A percentile compares a stretch with the other conserved stretches of the same genome.
These are phyloP conservation scores for Corvus hawaiiensis DNA, from an alignment of 2,113 vertebrate species.

Conservation along the genomic window DNA sequence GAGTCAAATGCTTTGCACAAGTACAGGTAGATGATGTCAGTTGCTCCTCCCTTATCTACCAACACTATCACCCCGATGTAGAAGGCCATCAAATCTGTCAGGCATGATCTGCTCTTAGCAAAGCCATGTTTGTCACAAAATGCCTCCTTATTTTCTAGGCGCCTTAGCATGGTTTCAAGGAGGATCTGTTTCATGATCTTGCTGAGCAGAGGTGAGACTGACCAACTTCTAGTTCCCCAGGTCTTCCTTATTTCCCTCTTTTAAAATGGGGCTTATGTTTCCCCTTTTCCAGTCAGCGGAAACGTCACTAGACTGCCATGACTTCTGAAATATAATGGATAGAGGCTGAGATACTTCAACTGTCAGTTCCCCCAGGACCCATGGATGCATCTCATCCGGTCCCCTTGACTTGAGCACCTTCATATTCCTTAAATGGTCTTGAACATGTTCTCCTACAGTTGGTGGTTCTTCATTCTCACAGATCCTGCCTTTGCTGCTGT, in stretches of 20 bases:
- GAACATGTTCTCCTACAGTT: not conserved
- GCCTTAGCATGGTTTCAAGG: not conserved
- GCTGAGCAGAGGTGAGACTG: not conserved
- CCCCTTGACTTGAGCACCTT: not conserved
- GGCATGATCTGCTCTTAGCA: not conserved
- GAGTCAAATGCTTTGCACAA: not conserved
- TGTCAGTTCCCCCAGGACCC: not conserved
- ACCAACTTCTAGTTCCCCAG: not conserved
- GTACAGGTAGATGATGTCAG: accelerated
- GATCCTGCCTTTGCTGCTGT: not conserved
- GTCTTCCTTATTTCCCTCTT: not conserved
- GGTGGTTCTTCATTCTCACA: not conserved
- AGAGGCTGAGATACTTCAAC: not conserved
- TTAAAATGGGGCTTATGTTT: not conserved
- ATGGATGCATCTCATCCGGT: not conserved
- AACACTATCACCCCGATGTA: accelerated
- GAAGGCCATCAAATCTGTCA: not conserved
- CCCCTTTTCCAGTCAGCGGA: accelerated
- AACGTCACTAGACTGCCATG: not conserved
- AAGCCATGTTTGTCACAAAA: not conserved
- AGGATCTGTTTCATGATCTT: not conserved
- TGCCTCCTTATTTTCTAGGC: not conserved
- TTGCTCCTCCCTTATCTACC: not conserved
- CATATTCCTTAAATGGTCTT: not conserved
- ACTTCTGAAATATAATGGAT: not conserved